Percentiles rank a stretch among this genome's conserved stretches.
Conservation (phyloP, 2,113 vertebrate species). For the Psittacula cyanocephala region DNA sequence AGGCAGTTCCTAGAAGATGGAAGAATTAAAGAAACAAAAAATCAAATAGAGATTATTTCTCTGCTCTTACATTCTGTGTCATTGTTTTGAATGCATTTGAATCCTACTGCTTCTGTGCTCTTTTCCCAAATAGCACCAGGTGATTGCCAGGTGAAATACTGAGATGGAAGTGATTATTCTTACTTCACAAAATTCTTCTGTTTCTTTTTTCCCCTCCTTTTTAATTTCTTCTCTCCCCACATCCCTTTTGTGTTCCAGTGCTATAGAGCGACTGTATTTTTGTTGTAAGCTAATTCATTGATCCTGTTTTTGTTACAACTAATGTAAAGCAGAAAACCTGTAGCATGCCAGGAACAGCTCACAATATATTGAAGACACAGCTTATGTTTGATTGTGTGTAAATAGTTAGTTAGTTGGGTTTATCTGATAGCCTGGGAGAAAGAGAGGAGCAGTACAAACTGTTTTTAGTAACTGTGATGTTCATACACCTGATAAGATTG, state of each 20-base stretch:
- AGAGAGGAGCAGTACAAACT: conserved; percentile 76
- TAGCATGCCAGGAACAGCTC: conserved; percentile 35
- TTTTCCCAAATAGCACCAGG: neutral
- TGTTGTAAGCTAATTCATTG: conserved; percentile 25
- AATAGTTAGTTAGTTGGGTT: conserved; percentile 81
- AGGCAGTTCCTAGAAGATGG: neutral
- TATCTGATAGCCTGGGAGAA: conserved; percentile 81
- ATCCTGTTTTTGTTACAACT: conserved; percentile 50
- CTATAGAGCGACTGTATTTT: neutral
- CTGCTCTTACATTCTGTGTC: neutral
- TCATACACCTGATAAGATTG: conserved; percentile 83
- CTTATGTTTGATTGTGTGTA: conserved; percentile 78
- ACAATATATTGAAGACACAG: conserved; percentile 55
- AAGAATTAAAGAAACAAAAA: neutral
- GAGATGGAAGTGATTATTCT: neutral
- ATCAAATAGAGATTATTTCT: neutral
- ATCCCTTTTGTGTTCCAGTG: neutral
- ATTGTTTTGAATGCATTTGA: neutral
- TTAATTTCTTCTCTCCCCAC: neutral
- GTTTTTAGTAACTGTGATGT: conserved; percentile 81
- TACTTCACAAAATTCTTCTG: neutral
- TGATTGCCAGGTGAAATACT: neutral
- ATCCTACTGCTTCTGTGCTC: neutral
- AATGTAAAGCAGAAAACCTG: conserved; percentile 53
- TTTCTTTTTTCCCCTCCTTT: neutral